A percentile compares a stretch with the other conserved stretches of the same genome.
phyloP scores from a whole-genome alignment of 1,140 invertebrate species.

The Galleria mellonella region DNA sequence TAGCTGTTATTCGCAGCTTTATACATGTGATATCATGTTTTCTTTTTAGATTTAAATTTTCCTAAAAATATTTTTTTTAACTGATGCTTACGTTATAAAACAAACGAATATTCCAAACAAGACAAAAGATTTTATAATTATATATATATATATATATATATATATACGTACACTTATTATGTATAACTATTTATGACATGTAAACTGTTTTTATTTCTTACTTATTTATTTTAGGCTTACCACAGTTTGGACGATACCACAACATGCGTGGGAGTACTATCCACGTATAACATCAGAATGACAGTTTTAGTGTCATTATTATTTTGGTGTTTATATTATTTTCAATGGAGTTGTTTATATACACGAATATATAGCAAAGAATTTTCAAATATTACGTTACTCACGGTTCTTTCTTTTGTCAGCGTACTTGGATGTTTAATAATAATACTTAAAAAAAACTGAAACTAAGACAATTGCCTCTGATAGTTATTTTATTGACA shows the following conservation, averaged over 20 bases:
- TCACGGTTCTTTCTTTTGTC: slow-evolving; percentile 30
- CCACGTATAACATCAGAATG: slow-evolving; percentile 36
- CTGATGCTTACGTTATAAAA: no score
- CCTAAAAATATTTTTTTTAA: no score
- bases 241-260: slow-evolving; percentile 40
- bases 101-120: no score
- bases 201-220: no score
- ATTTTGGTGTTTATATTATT: slow-evolving; percentile 43
- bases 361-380: slow-evolving; percentile 27
- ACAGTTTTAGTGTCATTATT: slow-evolving; percentile 20
- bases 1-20: no score
- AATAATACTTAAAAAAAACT: slow-evolving; percentile 27
- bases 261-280: slow-evolving; percentile 41
- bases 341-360: slow-evolving; percentile 46
- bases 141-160: no score
- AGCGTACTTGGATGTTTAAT: slow-evolving; percentile 26
- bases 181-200: no score
- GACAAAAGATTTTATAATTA: no score
- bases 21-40: no score
- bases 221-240: slow-evolving; percentile 49
- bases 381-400: slow-evolving; percentile 11
- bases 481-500: slow-evolving; percentile 33
- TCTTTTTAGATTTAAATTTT: no score
- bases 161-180: no score
- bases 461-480: slow-evolving; percentile 32